Percentiles rank a stretch among this genome's conserved stretches.
Evolutionary conservation across 2,797 vertebrate species (phyloP).

Genomic region (Sparidentex hasta): DNA sequence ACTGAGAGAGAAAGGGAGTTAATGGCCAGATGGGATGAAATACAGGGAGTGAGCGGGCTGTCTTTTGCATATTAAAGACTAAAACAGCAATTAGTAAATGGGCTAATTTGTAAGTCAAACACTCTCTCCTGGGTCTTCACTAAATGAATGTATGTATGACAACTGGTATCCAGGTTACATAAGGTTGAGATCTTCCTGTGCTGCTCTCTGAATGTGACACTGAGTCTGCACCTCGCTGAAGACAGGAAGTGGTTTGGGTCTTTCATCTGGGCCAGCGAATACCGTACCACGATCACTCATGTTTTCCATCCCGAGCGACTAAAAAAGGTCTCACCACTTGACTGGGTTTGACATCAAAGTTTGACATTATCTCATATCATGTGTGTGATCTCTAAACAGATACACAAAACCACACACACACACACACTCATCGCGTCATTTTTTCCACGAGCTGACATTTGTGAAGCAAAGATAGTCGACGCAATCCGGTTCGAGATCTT

Average conservation of each 20-base stretch:
- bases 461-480: constrained; percentile 29
- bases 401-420: constrained; percentile 36
- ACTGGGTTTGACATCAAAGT: constrained; percentile 64
- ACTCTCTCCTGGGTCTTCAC: constrained; percentile 29
- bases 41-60: constrained; percentile 23
- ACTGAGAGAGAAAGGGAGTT: constrained; percentile 43
- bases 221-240: constrained; percentile 61
- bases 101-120: constrained; percentile 65
- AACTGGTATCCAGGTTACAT: constrained; percentile 65
- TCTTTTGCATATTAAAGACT: constrained; percentile 60
- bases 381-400: constrained; percentile 58
- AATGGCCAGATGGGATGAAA: constrained; percentile 63
- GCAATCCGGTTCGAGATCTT: constrained; percentile 43
- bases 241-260: constrained; percentile 82
- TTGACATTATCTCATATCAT: constrained; percentile 73
- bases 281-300: constrained; percentile 67
- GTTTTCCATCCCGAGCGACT: constrained; percentile 76
- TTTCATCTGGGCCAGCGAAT: constrained; percentile 70
- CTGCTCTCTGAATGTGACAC: constrained; percentile 52
- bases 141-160: constrained; percentile 62
- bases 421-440: constrained; percentile 51
- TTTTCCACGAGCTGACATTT: constrained; percentile 81
- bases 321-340: constrained; percentile 52
- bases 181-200: constrained; percentile 56
- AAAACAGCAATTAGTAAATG: constrained; percentile 65